Conservation (phyloP, 2,797 vertebrate genomes). For the Molossus molossus region DNA sequence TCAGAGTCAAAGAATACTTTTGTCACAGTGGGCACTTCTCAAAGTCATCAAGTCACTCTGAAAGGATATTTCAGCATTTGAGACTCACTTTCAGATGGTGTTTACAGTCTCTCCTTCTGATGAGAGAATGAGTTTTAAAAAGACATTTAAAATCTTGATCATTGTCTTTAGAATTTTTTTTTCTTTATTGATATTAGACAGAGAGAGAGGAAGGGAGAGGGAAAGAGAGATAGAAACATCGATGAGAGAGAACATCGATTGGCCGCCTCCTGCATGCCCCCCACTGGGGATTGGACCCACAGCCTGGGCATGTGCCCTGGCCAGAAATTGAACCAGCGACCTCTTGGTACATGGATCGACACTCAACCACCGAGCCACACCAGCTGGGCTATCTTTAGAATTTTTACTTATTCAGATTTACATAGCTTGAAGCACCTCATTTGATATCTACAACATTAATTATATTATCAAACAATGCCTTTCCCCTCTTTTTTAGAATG, state of each 20-base stretch:
- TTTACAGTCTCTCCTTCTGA: constrained; percentile 47
- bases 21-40: not conserved
- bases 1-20: constrained; percentile 63
- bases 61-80: not conserved
- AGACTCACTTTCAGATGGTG: constrained; percentile 46
- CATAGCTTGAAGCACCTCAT: constrained; percentile 9
- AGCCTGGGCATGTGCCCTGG: no score
- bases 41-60: not conserved
- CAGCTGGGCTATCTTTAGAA: not conserved
- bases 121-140: constrained; percentile 57
- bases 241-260: no score
- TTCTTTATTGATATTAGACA: no score
- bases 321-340: no score
- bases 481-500: constrained; percentile 9
- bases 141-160: constrained; percentile 62
- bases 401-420: constrained; percentile 67
- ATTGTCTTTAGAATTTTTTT: constrained; percentile 53
- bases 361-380: no score
- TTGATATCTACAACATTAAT: constrained; percentile 42
- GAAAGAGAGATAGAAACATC: no score
- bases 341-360: no score
- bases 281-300: no score
- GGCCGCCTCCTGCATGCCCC: no score
- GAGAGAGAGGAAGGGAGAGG: no score
- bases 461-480: constrained; percentile 48